Evolutionary conservation across 1,140 invertebrate genomes (phyloP).

Genomic region (Papilio xuthus): DNA sequence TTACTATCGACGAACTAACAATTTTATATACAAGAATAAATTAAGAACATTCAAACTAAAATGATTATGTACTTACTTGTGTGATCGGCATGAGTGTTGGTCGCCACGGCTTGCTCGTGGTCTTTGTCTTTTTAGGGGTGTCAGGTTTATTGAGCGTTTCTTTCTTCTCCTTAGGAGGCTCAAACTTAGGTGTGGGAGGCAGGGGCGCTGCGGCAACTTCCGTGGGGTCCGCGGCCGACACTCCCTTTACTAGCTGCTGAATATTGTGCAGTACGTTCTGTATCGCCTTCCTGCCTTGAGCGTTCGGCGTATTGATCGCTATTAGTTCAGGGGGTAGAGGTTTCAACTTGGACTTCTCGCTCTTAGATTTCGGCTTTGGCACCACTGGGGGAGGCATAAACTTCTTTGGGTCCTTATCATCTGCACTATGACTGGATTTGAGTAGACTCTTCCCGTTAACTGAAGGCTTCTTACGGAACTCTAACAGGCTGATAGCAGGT

Average conservation of each 20-base stretch:
- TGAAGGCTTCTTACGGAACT: slow-evolving; percentile 74
- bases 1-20: too few relatives aligned
- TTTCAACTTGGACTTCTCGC: slow-evolving; percentile 62
- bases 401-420: slow-evolving; percentile 64
- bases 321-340: slow-evolving; percentile 77
- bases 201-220: slow-evolving; percentile 65
- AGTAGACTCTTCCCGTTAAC: slow-evolving; percentile 77
- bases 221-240: slow-evolving; percentile 72
- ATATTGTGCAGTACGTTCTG: slow-evolving; percentile 79
- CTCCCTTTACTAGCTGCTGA: slow-evolving; percentile 76
- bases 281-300: slow-evolving; percentile 74
- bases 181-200: slow-evolving; percentile 49
- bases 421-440: slow-evolving; percentile 68
- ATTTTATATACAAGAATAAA: too few relatives aligned
- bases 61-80: slow-evolving; percentile 57
- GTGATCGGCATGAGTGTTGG: slow-evolving; percentile 87
- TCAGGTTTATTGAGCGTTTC: slow-evolving; percentile 56
- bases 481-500: slow-evolving; percentile 66
- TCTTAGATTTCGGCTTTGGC: slow-evolving; percentile 59
- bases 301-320: slow-evolving; percentile 76
- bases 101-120: slow-evolving; percentile 84
- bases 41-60: slow-evolving; percentile 29
- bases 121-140: slow-evolving; percentile 79
- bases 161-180: slow-evolving; percentile 59
- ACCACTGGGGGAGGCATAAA: slow-evolving; percentile 67